Evolutionary conservation across 2,113 vertebrate species (phyloP).

Genomic region (Porphyrio hochstetteri): DNA sequence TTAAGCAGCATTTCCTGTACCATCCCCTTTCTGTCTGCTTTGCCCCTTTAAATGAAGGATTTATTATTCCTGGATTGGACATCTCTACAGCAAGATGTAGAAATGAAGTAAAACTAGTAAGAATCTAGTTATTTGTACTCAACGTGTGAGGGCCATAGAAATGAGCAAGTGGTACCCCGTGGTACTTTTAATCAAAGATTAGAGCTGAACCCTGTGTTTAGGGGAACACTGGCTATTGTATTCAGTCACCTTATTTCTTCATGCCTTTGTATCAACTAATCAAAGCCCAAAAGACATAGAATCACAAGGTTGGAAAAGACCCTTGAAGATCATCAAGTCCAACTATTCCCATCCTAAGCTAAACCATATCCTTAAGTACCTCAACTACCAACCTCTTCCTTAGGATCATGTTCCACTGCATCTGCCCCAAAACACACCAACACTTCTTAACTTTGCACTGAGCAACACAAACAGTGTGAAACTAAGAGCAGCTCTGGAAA

Average conservation of each 20-base stretch:
- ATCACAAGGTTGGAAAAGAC: no score
- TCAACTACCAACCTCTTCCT: background rate
- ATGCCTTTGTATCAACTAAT: background rate
- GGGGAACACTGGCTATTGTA: background rate
- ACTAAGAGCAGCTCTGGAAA: background rate
- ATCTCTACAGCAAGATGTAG: background rate
- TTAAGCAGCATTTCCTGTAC: accelerated
- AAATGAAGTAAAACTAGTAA: background rate
- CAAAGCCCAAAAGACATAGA: background rate
- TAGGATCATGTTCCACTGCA: background rate
- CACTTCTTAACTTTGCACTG: background rate
- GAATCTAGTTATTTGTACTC: accelerated
- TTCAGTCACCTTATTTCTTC: background rate
- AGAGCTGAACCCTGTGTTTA: background rate
- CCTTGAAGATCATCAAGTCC: no score
- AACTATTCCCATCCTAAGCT: no score
- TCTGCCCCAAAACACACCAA: background rate
- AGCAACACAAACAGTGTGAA: background rate
- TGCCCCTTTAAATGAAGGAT: background rate
- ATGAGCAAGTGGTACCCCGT: background rate
- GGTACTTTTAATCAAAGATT: background rate
- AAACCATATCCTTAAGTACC: no score
- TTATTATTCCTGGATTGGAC: background rate
- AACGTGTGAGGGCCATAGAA: background rate
- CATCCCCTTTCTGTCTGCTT: background rate